These are phyloP conservation scores for Bos indicus DNA, from an alignment of 2,113 vertebrate genomes.

Conservation along the genomic window DNA sequence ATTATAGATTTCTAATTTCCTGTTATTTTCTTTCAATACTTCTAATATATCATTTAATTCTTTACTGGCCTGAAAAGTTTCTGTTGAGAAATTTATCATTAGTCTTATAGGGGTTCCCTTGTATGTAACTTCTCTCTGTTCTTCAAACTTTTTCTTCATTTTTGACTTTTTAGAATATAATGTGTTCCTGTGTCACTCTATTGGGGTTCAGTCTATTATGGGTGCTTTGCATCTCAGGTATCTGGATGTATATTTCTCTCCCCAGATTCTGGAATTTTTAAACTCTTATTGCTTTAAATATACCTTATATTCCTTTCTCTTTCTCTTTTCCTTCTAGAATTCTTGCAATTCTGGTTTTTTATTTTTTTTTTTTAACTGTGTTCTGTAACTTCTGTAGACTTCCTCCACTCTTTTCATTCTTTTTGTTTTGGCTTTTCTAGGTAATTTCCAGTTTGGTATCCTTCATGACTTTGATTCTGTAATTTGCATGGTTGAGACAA, in stretches of 20 bases:
- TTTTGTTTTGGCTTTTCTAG: background rate
- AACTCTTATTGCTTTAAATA: background rate
- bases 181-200: background rate
- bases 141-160: background rate
- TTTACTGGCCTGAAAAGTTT: background rate
- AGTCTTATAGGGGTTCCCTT: background rate
- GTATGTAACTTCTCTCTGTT: background rate
- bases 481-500: background rate
- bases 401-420: background rate
- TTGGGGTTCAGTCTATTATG: background rate
- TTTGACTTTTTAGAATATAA: background rate
- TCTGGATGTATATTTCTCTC: background rate
- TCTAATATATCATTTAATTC: background rate
- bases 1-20: background rate
- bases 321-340: background rate
- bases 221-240: background rate
- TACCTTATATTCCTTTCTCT: background rate
- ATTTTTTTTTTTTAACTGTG: background rate
- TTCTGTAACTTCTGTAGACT: background rate
- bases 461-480: background rate
- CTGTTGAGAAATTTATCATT: background rate
- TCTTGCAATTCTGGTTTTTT: background rate
- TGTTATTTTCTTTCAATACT: background rate
- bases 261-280: background rate
- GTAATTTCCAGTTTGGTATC: background rate